Evolutionary conservation across 2,797 vertebrate species (phyloP).

Genomic region (Hybognathus amarus): DNA sequence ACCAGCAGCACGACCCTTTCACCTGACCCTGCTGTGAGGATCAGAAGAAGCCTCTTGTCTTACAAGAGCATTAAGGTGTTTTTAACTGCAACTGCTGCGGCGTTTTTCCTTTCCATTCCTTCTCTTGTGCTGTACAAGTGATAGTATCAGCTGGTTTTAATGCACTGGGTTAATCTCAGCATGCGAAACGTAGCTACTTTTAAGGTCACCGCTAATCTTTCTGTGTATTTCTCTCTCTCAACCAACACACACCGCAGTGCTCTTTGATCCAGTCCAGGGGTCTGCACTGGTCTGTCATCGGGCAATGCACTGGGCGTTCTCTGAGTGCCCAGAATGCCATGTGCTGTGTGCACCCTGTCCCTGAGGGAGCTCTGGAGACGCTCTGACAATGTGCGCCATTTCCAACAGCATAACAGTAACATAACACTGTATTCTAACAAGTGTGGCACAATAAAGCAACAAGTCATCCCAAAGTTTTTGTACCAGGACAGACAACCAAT

Average conservation of each 20-base stretch:
- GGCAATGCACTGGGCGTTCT: conserved; percentile 59
- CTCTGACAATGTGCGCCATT: conserved; percentile 47
- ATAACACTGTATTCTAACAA: conserved; percentile 26
- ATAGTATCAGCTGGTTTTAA: conserved; percentile 57
- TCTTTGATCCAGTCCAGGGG: conserved; percentile 58
- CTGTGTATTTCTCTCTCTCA: conserved; percentile 36
- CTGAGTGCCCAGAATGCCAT: conserved; percentile 63
- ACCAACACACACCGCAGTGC: conserved; percentile 27
- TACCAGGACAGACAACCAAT: neutral
- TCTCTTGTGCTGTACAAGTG: conserved; percentile 15
- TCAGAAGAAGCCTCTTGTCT: conserved; percentile 71
- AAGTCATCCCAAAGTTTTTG: neutral
- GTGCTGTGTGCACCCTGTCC: conserved; percentile 48
- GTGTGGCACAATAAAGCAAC: conserved; percentile 1
- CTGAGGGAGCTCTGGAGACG: conserved; percentile 49
- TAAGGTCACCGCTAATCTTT: conserved; percentile 38
- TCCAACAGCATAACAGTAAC: conserved; percentile 57
- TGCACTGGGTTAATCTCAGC: conserved; percentile 53
- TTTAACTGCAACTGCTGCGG: conserved; percentile 57
- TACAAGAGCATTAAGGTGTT: conserved; percentile 64
- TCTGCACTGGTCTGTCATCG: conserved; percentile 67
- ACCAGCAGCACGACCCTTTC: conserved; percentile 65
- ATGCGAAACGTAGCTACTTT: conserved; percentile 17
- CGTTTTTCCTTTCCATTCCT: conserved; percentile 37
- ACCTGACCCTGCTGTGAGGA: conserved; percentile 57